These are phyloP conservation scores for Phoxinus phoxinus DNA, from an alignment of 2,113 vertebrate species.

Conservation along the genomic window DNA sequence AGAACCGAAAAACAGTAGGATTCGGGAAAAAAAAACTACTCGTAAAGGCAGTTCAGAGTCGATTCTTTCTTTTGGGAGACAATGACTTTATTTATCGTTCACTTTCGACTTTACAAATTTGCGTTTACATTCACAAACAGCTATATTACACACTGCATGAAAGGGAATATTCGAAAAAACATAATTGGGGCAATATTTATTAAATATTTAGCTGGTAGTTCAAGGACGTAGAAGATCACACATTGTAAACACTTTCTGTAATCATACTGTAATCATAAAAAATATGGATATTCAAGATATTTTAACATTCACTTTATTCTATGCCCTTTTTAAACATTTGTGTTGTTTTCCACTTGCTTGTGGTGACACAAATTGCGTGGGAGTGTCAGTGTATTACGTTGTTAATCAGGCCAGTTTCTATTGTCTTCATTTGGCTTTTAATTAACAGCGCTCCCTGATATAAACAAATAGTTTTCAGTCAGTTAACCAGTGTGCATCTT, in stretches of 20 bases:
- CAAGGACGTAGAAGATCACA: not conserved
- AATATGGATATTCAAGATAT: not conserved
- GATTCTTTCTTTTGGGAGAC: too few species aligned
- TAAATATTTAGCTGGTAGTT: not conserved
- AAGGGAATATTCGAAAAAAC: too few species aligned
- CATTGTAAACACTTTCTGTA: not conserved
- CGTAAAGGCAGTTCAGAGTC: too few species aligned
- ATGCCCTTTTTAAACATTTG: not conserved
- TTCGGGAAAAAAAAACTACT: too few species aligned
- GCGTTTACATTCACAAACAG: too few species aligned
- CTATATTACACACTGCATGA: too few species aligned
- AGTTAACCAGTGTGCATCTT: slow-evolving; percentile 29
- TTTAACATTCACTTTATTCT: not conserved
- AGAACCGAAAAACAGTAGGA: too few species aligned
- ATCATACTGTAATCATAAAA: not conserved
- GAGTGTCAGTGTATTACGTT: slow-evolving; percentile 1
- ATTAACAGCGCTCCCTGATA: slow-evolving; percentile 10
- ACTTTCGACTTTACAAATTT: too few species aligned
- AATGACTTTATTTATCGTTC: too few species aligned
- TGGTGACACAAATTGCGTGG: not conserved
- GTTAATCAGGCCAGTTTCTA: slow-evolving; percentile 20
- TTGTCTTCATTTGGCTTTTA: slow-evolving; percentile 37
- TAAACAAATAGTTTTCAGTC: slow-evolving; percentile 29
- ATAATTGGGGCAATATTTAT: too few species aligned
- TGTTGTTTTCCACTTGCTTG: slow-evolving; percentile 14